Conservation (phyloP, 2,113 vertebrate species). For the Chamaetylas fuelleborni region DNA sequence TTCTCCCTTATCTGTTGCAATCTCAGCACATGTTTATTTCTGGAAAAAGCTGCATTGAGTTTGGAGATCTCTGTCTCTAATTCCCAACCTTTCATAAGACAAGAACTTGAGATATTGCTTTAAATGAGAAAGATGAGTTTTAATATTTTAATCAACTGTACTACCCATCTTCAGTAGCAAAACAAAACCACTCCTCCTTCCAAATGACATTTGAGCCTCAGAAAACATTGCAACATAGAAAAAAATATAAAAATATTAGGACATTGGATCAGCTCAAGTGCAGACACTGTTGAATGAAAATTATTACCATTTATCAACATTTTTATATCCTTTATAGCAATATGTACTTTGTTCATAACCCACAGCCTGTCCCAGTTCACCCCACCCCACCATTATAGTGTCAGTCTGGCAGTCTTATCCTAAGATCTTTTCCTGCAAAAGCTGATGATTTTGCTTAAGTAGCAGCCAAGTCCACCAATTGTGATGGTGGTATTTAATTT, state of each 20-base stretch:
- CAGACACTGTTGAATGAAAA: neutral
- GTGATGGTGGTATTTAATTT: neutral
- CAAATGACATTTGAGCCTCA: neutral
- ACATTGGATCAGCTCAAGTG: neutral
- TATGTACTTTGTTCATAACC: neutral
- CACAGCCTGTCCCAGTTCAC: neutral
- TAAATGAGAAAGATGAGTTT: neutral
- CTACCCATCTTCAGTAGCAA: neutral
- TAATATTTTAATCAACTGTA: neutral
- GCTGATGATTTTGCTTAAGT: neutral
- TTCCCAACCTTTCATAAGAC: neutral
- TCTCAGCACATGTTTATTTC: neutral
- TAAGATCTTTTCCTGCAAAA: neutral
- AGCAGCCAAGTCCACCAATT: neutral
- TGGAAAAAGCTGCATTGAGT: neutral
- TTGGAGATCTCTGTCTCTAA: neutral
- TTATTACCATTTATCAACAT: neutral
- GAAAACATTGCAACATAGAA: neutral
- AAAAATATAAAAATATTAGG: neutral
- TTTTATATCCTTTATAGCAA: neutral
- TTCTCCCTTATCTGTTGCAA: neutral
- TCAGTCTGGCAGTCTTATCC: neutral
- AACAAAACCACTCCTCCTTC: neutral
- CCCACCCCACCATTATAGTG: neutral
- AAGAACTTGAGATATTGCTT: neutral